Evolutionary conservation across 2,888 invertebrate species (phyloP).

Genomic region (Tinea semifulvella): DNA sequence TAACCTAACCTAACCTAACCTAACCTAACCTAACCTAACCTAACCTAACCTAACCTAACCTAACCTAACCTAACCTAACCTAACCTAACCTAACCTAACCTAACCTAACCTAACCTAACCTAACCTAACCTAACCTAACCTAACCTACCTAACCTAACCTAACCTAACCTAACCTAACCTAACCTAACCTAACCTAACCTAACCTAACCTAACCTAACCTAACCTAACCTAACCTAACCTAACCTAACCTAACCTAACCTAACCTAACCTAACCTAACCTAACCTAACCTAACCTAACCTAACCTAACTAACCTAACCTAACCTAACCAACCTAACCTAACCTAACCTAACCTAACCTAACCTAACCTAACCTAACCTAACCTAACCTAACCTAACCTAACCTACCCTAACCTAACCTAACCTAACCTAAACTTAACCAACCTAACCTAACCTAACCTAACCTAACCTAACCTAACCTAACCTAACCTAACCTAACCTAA

Average conservation of each 20-base stretch:
- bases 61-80: slow-evolving; percentile 14
- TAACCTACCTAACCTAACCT: slow-evolving; percentile 19
- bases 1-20: slow-evolving; percentile 15
- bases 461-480: slow-evolving; percentile 15
- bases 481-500: slow-evolving; percentile 15
- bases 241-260: slow-evolving; percentile 15
- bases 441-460: slow-evolving; percentile 20
- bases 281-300: slow-evolving; percentile 15
- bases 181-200: slow-evolving; percentile 18
- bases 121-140: slow-evolving; percentile 17
- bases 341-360: slow-evolving; percentile 21
- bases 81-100: slow-evolving; percentile 13
- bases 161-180: slow-evolving; percentile 19
- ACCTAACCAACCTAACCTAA: slow-evolving; percentile 21
- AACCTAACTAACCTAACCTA: slow-evolving; percentile 19
- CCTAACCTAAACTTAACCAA: slow-evolving; percentile 21
- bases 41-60: slow-evolving; percentile 14
- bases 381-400: slow-evolving; percentile 21
- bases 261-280: slow-evolving; percentile 15
- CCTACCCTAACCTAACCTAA: slow-evolving; percentile 21
- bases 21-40: slow-evolving; percentile 15
- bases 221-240: slow-evolving; percentile 15
- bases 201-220: slow-evolving; percentile 15
- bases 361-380: slow-evolving; percentile 21
- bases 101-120: slow-evolving; percentile 15